Base-by-base conservation (phyloP, 2,888 invertebrate species). In the Pollenia griseotomentosa region DNA sequence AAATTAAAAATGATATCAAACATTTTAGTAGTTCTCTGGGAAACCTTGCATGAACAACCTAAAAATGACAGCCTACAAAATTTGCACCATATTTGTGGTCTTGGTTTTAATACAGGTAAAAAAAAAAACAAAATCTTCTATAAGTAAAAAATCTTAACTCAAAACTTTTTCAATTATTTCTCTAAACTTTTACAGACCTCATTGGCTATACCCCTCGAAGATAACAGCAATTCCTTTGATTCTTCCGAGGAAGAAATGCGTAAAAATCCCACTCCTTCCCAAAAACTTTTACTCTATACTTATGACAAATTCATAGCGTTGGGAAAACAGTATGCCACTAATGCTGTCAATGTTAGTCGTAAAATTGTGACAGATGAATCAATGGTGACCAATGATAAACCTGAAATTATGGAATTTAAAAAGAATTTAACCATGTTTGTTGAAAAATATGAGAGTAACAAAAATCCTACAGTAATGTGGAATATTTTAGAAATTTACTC, bases 401-500 rank as follows among this genome's bases (percentile, higher is more conserved):
- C 23, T 8, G 66, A 65, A 46, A 42, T 86, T 46, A 23, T 73
- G 23, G 55, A 57, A 16, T 63, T 86, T 16, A 66, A 75, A 9
- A 65, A 59, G 6, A 83, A 80, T 61, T 57, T 88, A 44, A 71
- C 63, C 14, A 44, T 40, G n/a, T 88, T 68, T 57, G 19, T 86
- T 10, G 66, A 66, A 10, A 55, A 53, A 4, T 75, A 82, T 40
- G 75, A 88, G 14, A 10, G 55, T 14, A 55, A 10, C 10, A 48
- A 68, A 10, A 66, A 82, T 16, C n/a, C 80, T 1, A 44, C 61
- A 2, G 71, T 73, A 68, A 46, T 81, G 3, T 84, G 68, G n/a
- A 74, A 83, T 61, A 73, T 86, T 19, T 68, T 84, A 2, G 81
- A 85, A 33, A 19, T 77, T 59, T 88, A 85, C 63, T 57, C 74